Base-by-base conservation (phyloP, 1,140 invertebrate genomes). In the Psix sp. region DNA sequence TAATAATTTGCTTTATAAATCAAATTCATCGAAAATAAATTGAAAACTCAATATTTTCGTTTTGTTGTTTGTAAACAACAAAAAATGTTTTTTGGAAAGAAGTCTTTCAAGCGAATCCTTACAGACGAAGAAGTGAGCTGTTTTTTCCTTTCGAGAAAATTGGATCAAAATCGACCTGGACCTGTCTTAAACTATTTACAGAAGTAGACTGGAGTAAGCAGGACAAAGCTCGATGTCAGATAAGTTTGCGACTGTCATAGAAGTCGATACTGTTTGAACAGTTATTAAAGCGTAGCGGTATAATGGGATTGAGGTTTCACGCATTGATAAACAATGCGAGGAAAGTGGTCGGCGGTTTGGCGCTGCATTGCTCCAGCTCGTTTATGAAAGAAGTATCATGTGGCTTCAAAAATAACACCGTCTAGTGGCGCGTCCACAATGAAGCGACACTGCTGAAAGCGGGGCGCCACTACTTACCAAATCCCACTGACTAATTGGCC, bases 271-370 rank as follows among this genome's bases (percentile, higher is more conserved):
- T 51, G 57, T 63, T 29, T 36, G 48, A 21, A 20, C 14, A 16
- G 26, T 57, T 57, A 46, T 39, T 46, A 39, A 29, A 31, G 9
- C 43, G 15, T 6, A 21, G 20, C 21, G n/a, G 17, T 17, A 45
- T 52, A 52, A 63, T 52, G 40, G 38, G 26, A 52, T 46, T 49
- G 46, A 45, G 59, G 59, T 63, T 63, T 63, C 38, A 52, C 59
- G 59, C 59, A 63, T 52, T 63, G 40, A 63, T 46, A 52, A 40
- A 46, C 57, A 49, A 63, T 38, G 20, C 18, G 26, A 63, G 38
- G 48, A 63, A 52, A 63, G 48, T 63, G 42, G 31, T 46, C 21
- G 26, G 36, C 18, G 11, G 17, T 48, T 18, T 6, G 10, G 51
- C 16, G 16, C 21, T 36, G 16, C 39, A 43, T 42, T 29, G 3